A percentile compares a stretch with the other conserved stretches of the same genome.
These are phyloP conservation scores for Corythornis vintsioides DNA, from an alignment of 2,113 vertebrate species.

Conservation along the genomic window DNA sequence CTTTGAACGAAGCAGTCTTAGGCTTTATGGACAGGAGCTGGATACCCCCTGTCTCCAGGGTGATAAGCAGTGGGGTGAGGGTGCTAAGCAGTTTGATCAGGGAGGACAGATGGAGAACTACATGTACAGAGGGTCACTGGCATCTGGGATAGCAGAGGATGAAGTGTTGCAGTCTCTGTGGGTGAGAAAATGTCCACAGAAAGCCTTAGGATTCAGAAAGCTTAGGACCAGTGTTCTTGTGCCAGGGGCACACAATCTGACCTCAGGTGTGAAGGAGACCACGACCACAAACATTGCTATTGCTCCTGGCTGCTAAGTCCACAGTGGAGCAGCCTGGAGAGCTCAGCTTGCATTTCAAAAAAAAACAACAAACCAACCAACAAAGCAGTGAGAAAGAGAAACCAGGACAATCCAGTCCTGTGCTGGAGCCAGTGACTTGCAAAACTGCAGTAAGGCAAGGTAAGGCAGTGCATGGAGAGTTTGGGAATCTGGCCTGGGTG, in stretches of 20 bases:
- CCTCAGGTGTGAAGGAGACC: too few relatives aligned
- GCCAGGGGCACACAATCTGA: background rate
- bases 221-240: background rate
- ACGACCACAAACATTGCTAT: background rate
- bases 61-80: background rate
- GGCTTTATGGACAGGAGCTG: background rate
- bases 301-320: background rate
- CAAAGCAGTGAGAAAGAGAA: background rate
- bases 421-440: background rate
- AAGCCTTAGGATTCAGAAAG: background rate
- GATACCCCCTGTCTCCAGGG: background rate
- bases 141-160: background rate
- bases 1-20: background rate
- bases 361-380: background rate
- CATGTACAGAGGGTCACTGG: background rate
- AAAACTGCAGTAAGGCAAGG: background rate
- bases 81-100: background rate
- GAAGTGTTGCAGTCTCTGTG: background rate
- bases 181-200: background rate
- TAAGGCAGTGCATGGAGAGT: background rate
- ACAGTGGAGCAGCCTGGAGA: background rate
- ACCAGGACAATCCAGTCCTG: background rate
- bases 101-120: background rate
- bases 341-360: background rate
- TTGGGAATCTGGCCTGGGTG: background rate